Conservation (phyloP, 2,888 invertebrate species). For the Tanytarsus gracilentus region DNA sequence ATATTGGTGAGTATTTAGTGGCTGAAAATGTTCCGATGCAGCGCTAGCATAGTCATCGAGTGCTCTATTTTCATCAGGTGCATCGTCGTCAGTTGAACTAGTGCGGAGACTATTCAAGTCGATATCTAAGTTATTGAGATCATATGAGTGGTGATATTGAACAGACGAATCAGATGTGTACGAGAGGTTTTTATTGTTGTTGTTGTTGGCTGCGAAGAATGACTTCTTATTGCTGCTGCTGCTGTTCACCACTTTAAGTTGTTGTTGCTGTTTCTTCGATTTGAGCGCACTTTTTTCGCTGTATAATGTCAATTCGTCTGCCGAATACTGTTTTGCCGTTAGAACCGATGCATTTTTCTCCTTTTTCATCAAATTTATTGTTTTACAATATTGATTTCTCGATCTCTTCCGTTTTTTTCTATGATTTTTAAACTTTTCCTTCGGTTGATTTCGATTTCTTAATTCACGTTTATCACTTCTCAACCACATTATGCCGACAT, state of each 20-base stretch:
- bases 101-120: slow-evolving; percentile 13
- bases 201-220: no score
- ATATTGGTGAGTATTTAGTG: slow-evolving; percentile 13
- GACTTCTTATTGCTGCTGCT: no score
- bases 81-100: background rate
- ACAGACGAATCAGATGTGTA: no score
- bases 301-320: slow-evolving; percentile 9
- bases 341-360: slow-evolving; percentile 24
- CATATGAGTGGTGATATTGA: no score
- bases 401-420: slow-evolving; percentile 25
- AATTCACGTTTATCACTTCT: slow-evolving; percentile 19
- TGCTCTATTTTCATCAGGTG: background rate
- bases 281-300: slow-evolving; percentile 10
- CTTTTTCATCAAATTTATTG: slow-evolving; percentile 17
- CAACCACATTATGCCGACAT: slow-evolving; percentile 20
- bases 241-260: background rate
- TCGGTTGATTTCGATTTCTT: slow-evolving; percentile 12
- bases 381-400: slow-evolving; percentile 27
- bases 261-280: background rate
- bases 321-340: slow-evolving; percentile 10
- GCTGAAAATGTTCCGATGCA: slow-evolving; percentile 6
- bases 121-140: slow-evolving; percentile 14
- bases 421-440: slow-evolving; percentile 20
- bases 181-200: no score
- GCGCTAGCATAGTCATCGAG: background rate